These are phyloP conservation scores for Hemaris fuciformis DNA, from an alignment of 2,888 invertebrate genomes.

Conservation along the genomic window DNA sequence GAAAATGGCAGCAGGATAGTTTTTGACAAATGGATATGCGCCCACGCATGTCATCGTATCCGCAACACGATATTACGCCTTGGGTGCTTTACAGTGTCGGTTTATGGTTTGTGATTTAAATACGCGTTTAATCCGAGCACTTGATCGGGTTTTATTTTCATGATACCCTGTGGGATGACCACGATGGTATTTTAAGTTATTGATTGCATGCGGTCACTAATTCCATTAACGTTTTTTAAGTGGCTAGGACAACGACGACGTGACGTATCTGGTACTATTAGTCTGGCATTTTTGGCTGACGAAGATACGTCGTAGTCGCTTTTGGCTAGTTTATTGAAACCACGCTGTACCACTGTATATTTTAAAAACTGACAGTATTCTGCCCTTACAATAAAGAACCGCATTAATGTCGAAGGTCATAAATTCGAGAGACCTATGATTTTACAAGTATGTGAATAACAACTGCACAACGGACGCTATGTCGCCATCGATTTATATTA, in stretches of 20 bases:
- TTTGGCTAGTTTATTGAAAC: no score
- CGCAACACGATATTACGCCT: slow-evolving; percentile 58
- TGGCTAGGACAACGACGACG: background rate
- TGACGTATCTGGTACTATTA: no score
- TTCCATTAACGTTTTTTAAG: background rate
- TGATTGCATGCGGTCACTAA: background rate
- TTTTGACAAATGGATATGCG: slow-evolving; percentile 30
- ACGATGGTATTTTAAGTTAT: slow-evolving; percentile 2
- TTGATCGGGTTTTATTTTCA: slow-evolving; percentile 25
- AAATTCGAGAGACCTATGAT: no score
- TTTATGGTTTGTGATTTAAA: slow-evolving; percentile 49
- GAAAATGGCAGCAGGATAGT: background rate
- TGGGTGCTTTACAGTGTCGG: slow-evolving; percentile 50
- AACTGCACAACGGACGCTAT: no score
- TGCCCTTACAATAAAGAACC: no score
- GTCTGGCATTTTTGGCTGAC: background rate
- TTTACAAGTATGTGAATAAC: no score
- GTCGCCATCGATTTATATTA: no score
- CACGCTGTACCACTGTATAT: no score
- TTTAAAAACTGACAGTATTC: no score
- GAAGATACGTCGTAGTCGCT: no score
- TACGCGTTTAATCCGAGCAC: slow-evolving; percentile 34
- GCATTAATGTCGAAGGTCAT: no score
- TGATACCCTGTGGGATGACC: background rate
- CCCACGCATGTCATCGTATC: slow-evolving; percentile 68